A percentile compares a stretch with the other conserved stretches of the same genome.
Evolutionary conservation across 1,140 invertebrate species (phyloP).

Genomic region (Sipha flava): DNA sequence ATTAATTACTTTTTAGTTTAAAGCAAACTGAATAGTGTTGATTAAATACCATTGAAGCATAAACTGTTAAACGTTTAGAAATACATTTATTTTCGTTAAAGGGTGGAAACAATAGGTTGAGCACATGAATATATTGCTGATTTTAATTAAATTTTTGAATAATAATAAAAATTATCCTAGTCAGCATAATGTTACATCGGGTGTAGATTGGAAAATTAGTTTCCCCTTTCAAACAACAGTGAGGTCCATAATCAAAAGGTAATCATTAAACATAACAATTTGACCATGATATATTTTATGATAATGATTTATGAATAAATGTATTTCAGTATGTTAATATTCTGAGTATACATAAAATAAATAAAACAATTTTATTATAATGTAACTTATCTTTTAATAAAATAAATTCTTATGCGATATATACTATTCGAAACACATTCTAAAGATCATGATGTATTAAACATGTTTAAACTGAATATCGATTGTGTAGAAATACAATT

Average conservation of each 20-base stretch:
- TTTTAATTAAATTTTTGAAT: background rate
- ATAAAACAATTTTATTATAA: too few species aligned
- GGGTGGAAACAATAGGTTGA: background rate
- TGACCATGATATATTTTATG: background rate
- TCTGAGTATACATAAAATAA: too few species aligned
- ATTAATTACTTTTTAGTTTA: background rate
- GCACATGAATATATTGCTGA: background rate
- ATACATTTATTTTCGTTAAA: background rate
- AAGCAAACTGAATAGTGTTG: background rate
- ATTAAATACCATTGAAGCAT: background rate
- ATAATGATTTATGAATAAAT: too few species aligned
- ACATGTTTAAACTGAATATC: too few species aligned
- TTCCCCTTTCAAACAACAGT: background rate
- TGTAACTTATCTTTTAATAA: too few species aligned
- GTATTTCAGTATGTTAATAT: too few species aligned
- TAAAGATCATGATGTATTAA: too few species aligned
- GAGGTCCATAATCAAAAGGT: background rate
- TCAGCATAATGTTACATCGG: background rate
- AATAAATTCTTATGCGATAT: too few species aligned
- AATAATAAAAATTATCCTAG: background rate
- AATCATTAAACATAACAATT: background rate
- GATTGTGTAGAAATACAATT: too few species aligned
- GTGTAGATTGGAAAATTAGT: background rate
- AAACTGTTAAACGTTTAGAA: background rate
- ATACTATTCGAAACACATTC: too few species aligned